phyloP scores from a whole-genome alignment of 2,797 vertebrate species.

The Oceanodroma leucorhoa region DNA sequence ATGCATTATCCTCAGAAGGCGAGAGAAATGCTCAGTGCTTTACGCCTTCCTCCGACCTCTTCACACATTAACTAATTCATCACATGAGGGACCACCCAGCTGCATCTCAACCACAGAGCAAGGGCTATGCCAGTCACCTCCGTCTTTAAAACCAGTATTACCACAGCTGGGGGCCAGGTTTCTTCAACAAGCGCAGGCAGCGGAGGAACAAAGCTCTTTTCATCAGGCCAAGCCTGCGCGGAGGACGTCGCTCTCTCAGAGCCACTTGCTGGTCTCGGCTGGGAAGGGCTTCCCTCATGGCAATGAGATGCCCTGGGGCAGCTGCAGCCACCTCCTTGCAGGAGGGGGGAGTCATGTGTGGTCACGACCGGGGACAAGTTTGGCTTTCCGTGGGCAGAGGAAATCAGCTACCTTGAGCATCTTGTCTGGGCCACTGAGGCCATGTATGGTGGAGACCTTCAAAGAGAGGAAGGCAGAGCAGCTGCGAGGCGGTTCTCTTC shows the following conservation, averaged over 20 bases:
- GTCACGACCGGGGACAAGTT: neutral
- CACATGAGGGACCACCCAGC: constrained; percentile 1
- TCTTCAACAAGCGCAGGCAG: neutral
- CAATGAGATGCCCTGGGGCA: neutral
- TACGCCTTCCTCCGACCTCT: neutral
- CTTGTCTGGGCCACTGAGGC: neutral
- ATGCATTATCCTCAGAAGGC: constrained; percentile 6
- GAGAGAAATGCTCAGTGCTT: neutral
- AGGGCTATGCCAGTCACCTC: neutral
- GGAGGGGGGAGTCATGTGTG: neutral
- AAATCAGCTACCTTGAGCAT: neutral
- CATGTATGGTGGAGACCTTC: neutral
- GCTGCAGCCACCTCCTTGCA: neutral
- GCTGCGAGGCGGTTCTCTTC: fast-evolving
- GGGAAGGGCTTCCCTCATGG: neutral
- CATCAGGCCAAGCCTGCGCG: neutral
- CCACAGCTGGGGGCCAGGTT: constrained; percentile 45
- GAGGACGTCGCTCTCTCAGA: neutral
- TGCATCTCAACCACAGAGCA: neutral
- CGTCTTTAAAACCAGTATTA: neutral
- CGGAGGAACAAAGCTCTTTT: constrained; percentile 40
- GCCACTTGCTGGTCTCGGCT: neutral
- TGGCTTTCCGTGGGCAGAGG: neutral
- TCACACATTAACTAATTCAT: constrained; percentile 24
- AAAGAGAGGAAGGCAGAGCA: neutral